Base-by-base conservation (phyloP, 92 coral and sea anemone genomes). In the Virgularia gustaviana region DNA sequence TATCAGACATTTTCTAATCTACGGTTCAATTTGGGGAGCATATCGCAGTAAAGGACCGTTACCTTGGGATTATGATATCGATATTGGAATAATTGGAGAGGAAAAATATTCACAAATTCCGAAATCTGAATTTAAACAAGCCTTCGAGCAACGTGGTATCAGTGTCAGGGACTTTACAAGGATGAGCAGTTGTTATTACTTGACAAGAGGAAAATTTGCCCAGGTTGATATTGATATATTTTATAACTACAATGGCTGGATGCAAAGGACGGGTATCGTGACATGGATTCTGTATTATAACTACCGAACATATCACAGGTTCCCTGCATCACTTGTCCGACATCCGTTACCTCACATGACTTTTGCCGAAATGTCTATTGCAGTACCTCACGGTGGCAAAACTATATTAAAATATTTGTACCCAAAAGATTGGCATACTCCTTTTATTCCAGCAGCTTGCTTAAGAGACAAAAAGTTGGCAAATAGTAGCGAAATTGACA, bases 11-110 rank as follows among this genome's bases (percentile, higher is more conserved):
- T 68, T 68, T n/a, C 55, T 68, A 9, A 68, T 68, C 12, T 68
- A 68, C 61, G 75, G 75, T 10, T 68, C 75, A 13, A 34, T 68
- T 30, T 68, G 75, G 75, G 75, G 75, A 6, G 75, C 75, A 0
- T 68, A 68, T 35, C 59, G 75, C 59, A 31, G 29, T 9, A 29
- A 68, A 22, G 75, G 58, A 25, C 75, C 75, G 7, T 44, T 68
- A 24, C 42, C 75, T 12, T 68, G 75, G 75, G 75, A 68, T 10
- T 68, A 68, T 47, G 75, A 68, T 33, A 68, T 68, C 5, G 75
- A 68, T 51, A 11, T 68, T 6, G 75, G 41, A 8, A 51, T 68
- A 11, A 34, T 68, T 7, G 75, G 75, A 1, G 61, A 49, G 15
- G 75, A 68, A 20, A 12, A 2, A 13, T 68, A 47, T 22, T 49